These are phyloP conservation scores for Drosophila tripunctata DNA, from an alignment of 2,888 invertebrate species.

Conservation along the genomic window DNA sequence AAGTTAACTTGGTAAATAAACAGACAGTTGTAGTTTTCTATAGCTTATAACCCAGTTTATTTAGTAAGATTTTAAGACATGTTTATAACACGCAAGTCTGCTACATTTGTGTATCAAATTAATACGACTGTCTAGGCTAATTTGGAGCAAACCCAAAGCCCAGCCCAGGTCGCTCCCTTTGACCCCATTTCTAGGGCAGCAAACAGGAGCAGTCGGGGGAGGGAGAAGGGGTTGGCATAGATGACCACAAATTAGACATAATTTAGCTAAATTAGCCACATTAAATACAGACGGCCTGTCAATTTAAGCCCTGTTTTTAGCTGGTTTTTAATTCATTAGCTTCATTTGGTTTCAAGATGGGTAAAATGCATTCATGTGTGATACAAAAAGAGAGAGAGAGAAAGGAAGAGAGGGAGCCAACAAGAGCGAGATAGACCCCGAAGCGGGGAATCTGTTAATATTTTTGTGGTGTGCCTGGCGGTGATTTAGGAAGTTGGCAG, in stretches of 20 bases:
- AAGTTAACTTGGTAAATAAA: neutral
- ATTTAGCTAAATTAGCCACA: conserved; percentile 55
- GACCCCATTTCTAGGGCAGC: conserved; percentile 37
- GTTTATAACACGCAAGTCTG: conserved; percentile 17
- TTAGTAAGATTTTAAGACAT: no score
- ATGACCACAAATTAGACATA: conserved; percentile 51
- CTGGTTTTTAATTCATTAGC: conserved; percentile 42
- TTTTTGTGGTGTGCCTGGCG: conserved; percentile 4
- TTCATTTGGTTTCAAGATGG: conserved; percentile 24
- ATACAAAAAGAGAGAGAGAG: neutral
- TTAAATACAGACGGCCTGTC: conserved; percentile 39
- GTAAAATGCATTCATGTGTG: conserved; percentile 40
- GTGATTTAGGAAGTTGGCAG: conserved; percentile 32
- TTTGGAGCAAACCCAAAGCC: conserved; percentile 20
- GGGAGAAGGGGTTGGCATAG: neutral
- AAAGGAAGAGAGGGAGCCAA: neutral
- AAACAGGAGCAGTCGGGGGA: no score
- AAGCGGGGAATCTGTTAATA: conserved; percentile 9
- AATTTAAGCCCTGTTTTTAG: conserved; percentile 27
- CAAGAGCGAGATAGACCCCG: no score
- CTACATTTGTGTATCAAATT: conserved; percentile 19
- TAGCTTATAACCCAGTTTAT: no score
- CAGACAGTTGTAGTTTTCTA: neutral
- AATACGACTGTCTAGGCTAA: conserved; percentile 31
- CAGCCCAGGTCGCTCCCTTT: conserved; percentile 34